Evolutionary conservation across 2,113 vertebrate species (phyloP).

Genomic region (Cynoglossus semilaevis): DNA sequence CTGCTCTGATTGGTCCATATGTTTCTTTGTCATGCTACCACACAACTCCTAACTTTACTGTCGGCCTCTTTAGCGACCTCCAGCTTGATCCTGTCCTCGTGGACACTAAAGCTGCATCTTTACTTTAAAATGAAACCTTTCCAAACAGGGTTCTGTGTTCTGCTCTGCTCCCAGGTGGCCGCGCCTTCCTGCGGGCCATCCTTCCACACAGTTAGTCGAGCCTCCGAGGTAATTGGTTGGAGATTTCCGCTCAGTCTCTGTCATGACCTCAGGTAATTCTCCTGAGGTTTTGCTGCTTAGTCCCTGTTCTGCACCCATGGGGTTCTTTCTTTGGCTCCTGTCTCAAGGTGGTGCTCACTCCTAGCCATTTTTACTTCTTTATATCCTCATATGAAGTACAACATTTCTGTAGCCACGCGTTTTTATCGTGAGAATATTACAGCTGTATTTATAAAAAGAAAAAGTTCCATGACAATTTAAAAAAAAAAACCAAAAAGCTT

Average conservation of each 20-base stretch:
- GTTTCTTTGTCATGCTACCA: too few relatives aligned
- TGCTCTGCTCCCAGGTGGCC: neutral
- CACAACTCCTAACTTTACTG: neutral
- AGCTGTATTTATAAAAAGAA: too few relatives aligned
- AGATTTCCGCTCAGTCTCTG: neutral
- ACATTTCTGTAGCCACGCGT: neutral
- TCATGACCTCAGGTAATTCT: too few relatives aligned
- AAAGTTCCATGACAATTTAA: too few relatives aligned
- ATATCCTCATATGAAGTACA: neutral
- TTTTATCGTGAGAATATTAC: neutral
- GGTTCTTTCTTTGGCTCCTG: neutral
- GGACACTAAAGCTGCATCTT: too few relatives aligned
- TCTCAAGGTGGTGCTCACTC: neutral
- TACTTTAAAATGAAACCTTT: neutral
- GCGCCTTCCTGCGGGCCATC: too few relatives aligned
- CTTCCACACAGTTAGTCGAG: neutral
- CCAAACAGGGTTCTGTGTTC: neutral
- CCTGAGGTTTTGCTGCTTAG: neutral
- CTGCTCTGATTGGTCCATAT: too few relatives aligned
- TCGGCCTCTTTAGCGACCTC: neutral
- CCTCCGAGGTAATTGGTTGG: neutral
- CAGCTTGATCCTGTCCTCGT: neutral
- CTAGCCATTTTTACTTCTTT: neutral
- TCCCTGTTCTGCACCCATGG: neutral
- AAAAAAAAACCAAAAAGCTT: too few relatives aligned